These are phyloP conservation scores for Mesoligia furuncula DNA, from an alignment of 2,888 invertebrate genomes.

Conservation along the genomic window DNA sequence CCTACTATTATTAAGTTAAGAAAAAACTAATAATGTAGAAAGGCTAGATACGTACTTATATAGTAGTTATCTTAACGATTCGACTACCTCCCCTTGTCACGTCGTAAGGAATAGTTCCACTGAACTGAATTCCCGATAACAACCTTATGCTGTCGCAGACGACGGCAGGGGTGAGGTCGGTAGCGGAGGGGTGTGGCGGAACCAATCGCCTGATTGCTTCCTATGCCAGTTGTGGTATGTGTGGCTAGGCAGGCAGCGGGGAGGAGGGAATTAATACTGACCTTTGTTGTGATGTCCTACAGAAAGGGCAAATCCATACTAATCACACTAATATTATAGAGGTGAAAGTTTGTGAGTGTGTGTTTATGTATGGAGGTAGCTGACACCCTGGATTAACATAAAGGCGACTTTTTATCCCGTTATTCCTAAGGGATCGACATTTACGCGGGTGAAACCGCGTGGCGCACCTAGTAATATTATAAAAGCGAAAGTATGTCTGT, in stretches of 20 bases:
- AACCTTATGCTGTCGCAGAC: slow-evolving; percentile 1
- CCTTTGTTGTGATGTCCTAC: neutral
- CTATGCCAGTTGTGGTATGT: slow-evolving; percentile 27
- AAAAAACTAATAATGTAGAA: neutral
- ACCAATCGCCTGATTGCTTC: slow-evolving; percentile 52
- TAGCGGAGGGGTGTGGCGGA: slow-evolving; percentile 15
- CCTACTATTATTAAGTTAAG: neutral
- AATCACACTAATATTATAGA: no score
- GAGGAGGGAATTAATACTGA: neutral
- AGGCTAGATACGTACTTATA: no score
- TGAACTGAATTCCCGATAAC: neutral
- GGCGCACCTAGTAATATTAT: no score
- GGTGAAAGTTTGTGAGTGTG: no score
- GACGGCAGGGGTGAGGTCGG: slow-evolving; percentile 7
- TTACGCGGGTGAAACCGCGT: no score
- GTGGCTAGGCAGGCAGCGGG: neutral
- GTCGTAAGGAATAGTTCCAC: slow-evolving; percentile 10
- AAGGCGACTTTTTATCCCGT: no score
- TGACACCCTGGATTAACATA: no score
- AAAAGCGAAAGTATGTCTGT: no score
- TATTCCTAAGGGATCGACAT: no score
- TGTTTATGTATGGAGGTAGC: no score
- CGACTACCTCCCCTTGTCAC: neutral
- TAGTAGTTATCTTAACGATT: neutral
- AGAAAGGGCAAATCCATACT: neutral